Conservation (phyloP, 2,797 vertebrate genomes). For the Iguana delicatissima region DNA sequence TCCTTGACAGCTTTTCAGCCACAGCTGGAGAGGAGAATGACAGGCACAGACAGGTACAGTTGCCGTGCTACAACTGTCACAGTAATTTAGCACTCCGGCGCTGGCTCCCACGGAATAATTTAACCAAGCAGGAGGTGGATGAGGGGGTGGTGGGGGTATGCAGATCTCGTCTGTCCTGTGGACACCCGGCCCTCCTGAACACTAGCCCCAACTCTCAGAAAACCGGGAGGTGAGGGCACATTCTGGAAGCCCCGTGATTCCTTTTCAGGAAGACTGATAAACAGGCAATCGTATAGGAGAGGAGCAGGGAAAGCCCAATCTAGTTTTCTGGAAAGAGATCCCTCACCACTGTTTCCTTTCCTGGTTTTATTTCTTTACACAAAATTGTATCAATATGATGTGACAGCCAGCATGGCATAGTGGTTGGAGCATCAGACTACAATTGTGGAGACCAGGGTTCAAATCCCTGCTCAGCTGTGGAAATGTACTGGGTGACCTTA, state of each 20-base stretch:
- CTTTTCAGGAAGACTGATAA: no score
- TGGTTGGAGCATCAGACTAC: no score
- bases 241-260: background rate
- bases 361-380: background rate
- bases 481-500: no score
- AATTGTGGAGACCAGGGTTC: no score
- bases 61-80: conserved; percentile 17
- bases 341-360: no score
- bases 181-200: background rate
- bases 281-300: no score
- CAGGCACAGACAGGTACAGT: conserved; percentile 32
- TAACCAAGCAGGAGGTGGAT: background rate
- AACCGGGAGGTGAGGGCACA: no score
- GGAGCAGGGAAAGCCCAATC: background rate
- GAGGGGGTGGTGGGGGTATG: background rate
- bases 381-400: background rate
- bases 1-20: conserved; percentile 32
- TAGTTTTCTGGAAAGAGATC: background rate
- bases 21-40: conserved; percentile 23
- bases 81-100: conserved; percentile 31
- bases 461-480: no score
- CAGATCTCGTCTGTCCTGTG: background rate
- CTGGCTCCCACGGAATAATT: background rate
- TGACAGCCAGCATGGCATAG: no score
- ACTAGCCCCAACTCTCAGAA: background rate